Evolutionary conservation across 2,888 invertebrate genomes (phyloP), one percentile per base, ranked within the genome.

Genomic region (Dasysyrphus albostriatus): DNA sequence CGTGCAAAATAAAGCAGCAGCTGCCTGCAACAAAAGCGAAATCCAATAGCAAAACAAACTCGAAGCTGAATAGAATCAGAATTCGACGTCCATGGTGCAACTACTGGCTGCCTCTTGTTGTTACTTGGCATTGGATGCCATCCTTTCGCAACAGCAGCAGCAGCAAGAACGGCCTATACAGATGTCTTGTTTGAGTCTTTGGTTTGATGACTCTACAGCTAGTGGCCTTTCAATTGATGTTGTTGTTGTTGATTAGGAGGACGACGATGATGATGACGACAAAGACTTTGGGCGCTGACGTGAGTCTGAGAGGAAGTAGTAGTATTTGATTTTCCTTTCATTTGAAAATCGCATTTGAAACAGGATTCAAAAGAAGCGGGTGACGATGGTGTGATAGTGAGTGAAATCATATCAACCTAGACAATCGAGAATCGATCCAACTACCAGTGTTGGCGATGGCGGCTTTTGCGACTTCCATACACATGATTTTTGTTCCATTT

Each of bases 401-500:
- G 54, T 49, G 19, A 49, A 59, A 61, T 34, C 61, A 78, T 54
- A n/a, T 78, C 78, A 78, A 16, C 29, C 49, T 67, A 83, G 78
- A 83, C 80, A 81, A 81, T 69, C 80, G 72, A 78, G 75, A 81
- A 75, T 69, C 76, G 59, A 72, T 76, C 67, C 74, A 74, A 65
- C 61, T 44, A 59, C 67, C 51, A 67, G 58, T 51, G 69, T 37
- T 67, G 51, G 49, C 76, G 69, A 37, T 75, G 39, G 67, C 58
- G 56, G 56, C 56, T 47, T 42, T 49, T 61, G 59, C 78, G 44
- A 47, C 49, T 59, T 49, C 65, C 14, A 70, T 84, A 59, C 59
- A 80, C 84, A 76, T 81, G 65, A 81, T 80, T 76, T 81, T 80
- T 67, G 84, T 81, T 84, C 84, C 84, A 84, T 84, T 81, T 81